Conservation (phyloP, 2,797 vertebrate genomes). For the Gymnocypris eckloni region DNA sequence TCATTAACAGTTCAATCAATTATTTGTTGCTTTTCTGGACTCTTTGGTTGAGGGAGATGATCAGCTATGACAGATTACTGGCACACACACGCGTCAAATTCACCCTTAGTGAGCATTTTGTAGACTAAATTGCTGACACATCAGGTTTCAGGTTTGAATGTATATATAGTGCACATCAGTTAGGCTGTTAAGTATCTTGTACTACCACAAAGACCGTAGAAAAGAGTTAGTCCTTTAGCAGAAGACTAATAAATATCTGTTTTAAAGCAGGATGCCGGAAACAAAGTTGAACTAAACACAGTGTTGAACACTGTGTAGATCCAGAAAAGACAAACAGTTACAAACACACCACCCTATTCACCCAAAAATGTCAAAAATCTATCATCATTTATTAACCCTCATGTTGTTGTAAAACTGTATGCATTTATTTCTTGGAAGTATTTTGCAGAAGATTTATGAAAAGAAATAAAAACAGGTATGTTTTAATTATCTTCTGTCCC, state of each 20-base stretch:
- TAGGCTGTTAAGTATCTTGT: background rate
- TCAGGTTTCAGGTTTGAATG: slow-evolving; percentile 28
- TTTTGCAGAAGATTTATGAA: background rate
- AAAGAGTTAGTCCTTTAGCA: background rate
- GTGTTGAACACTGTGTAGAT: background rate
- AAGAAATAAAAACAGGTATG: background rate
- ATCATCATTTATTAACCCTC: background rate
- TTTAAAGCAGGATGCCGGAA: too few relatives aligned
- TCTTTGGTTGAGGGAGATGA: background rate
- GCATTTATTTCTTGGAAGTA: background rate
- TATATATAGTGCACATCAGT: slow-evolving; percentile 8
- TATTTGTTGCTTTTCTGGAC: background rate
- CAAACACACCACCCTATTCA: background rate
- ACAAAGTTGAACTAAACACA: background rate
- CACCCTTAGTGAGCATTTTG: slow-evolving; percentile 14
- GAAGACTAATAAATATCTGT: slow-evolving; percentile 2
- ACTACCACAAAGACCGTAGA: slow-evolving; percentile 14
- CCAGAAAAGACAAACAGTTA: background rate
- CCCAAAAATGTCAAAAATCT: background rate
- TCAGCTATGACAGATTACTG: slow-evolving; percentile 3
- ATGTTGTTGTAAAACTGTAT: background rate
- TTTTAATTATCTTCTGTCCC: background rate
- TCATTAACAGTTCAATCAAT: background rate
- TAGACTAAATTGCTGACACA: slow-evolving; percentile 21
- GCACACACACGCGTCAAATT: background rate